Evolutionary conservation across 2,113 vertebrate genomes (phyloP).

Genomic region (Talpa occidentalis): DNA sequence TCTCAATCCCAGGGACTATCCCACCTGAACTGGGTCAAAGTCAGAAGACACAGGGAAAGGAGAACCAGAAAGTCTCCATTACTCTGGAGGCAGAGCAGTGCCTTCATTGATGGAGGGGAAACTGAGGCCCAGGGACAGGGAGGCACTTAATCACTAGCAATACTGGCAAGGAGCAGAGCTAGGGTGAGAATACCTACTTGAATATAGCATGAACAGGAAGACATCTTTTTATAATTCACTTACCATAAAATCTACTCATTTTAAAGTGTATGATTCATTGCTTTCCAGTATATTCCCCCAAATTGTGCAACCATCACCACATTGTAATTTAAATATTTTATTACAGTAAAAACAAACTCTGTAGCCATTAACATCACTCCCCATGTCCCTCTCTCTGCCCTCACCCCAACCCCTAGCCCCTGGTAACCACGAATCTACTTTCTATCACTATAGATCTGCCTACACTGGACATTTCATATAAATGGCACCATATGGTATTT

Average conservation of each 20-base stretch:
- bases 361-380: not conserved
- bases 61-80: not conserved
- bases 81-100: not conserved
- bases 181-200: not conserved
- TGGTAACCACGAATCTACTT: not conserved
- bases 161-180: too few relatives aligned
- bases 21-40: not conserved
- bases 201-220: not conserved
- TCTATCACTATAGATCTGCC: not conserved
- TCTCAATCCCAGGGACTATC: not conserved
- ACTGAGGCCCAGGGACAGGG: not conserved
- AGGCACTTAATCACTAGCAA: not conserved
- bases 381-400: rapidly evolving
- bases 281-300: not conserved
- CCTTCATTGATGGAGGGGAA: not conserved
- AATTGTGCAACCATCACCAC: not conserved
- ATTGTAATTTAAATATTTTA: constrained; percentile 1
- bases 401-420: not conserved
- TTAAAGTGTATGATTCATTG: not conserved
- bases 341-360: not conserved
- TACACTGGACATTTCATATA: not conserved
- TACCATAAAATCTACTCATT: not conserved
- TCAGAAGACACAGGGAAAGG: not conserved
- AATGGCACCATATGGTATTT: not conserved
- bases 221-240: not conserved